A percentile compares a stretch with the other conserved stretches of the same genome.
Conservation (phyloP, 2,113 vertebrate genomes). For the Lophura nycthemera region DNA sequence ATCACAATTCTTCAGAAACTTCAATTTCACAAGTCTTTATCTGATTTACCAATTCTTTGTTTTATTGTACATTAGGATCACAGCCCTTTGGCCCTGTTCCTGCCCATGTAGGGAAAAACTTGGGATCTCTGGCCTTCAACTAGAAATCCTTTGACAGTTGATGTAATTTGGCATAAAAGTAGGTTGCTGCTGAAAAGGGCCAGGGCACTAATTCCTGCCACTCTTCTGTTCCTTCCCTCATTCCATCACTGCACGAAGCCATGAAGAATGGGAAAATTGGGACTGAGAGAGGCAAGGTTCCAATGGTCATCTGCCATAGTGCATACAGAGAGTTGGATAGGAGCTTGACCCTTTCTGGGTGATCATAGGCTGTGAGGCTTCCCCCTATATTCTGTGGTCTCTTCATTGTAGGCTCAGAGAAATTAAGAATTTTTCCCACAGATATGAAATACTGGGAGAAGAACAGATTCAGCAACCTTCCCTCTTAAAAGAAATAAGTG, state of each 20-base stretch:
- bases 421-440: not conserved
- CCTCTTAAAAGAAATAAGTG: not conserved
- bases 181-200: not conserved
- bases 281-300: fast-evolving
- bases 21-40: not conserved
- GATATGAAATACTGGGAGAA: not conserved
- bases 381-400: not conserved
- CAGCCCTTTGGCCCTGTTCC: not conserved
- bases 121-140: not conserved
- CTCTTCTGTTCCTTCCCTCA: not conserved
- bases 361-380: not conserved
- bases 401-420: not conserved
- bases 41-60: not conserved
- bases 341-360: not conserved
- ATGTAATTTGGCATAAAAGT: not conserved
- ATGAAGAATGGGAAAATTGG: not conserved
- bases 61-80: not conserved
- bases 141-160: no score
- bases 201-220: no score
- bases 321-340: not conserved
- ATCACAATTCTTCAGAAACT: not conserved
- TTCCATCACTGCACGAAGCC: not conserved
- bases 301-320: not conserved
- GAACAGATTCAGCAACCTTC: not conserved
- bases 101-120: not conserved